These are phyloP conservation scores for Canis aureus DNA, from an alignment of 2,113 vertebrate genomes.

Conservation along the genomic window DNA sequence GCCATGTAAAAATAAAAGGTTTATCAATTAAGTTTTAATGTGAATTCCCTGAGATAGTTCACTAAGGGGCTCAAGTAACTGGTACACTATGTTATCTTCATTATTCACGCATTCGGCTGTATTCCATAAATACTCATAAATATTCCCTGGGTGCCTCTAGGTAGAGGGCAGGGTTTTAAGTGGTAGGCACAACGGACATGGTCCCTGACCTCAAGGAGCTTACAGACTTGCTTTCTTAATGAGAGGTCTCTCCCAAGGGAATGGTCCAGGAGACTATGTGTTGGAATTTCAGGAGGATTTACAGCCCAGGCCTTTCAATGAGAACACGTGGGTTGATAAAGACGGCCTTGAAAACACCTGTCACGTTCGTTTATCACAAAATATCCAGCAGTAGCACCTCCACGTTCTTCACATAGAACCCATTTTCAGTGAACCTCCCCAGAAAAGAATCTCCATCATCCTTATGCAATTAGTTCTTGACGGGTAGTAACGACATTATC, in stretches of 20 bases:
- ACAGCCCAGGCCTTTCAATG: neutral
- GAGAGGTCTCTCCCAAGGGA: neutral
- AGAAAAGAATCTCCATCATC: neutral
- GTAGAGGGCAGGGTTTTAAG: neutral
- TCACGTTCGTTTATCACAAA: neutral
- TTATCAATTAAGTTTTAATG: neutral
- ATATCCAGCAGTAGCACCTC: neutral
- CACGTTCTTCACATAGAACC: neutral
- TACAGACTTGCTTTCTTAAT: neutral
- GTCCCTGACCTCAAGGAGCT: neutral
- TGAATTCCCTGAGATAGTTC: slow-evolving; percentile 2
- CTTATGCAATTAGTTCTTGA: neutral
- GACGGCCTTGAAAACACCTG: neutral
- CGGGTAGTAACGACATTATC: neutral
- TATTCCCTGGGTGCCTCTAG: neutral
- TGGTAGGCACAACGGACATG: neutral
- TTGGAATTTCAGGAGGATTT: slow-evolving; percentile 25
- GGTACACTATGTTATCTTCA: neutral
- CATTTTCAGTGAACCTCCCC: neutral
- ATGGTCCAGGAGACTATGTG: neutral
- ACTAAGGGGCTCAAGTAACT: neutral
- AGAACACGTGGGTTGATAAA: neutral
- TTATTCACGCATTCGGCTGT: neutral
- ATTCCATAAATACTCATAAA: neutral
- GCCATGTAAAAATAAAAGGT: neutral